These are phyloP conservation scores for Alca torda DNA, from an alignment of 2,797 vertebrate genomes.

Conservation along the genomic window DNA sequence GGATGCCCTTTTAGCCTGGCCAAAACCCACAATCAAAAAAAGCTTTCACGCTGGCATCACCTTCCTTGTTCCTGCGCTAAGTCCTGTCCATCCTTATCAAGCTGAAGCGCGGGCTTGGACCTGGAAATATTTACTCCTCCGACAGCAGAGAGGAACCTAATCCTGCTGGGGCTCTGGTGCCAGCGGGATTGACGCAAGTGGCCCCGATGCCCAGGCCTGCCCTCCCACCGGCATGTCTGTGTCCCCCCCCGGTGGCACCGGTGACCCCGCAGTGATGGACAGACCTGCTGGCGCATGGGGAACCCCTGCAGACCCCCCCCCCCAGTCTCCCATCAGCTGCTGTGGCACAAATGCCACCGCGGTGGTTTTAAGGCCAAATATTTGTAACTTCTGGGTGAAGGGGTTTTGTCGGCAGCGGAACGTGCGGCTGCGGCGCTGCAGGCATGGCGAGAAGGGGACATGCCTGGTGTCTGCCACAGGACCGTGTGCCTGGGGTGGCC, in stretches of 20 bases:
- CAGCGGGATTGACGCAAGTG: neutral
- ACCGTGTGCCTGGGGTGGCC: neutral
- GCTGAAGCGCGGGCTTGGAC: neutral
- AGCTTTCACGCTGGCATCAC: neutral
- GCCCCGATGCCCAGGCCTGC: neutral
- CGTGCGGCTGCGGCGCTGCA: too few relatives aligned
- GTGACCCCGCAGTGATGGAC: accelerated
- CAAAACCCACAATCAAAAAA: neutral
- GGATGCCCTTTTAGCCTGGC: neutral
- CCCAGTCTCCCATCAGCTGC: accelerated
- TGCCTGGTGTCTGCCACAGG: neutral
- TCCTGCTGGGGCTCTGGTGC: neutral
- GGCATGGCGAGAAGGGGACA: accelerated
- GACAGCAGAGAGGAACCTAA: neutral
- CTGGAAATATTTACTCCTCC: neutral
- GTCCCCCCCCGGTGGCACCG: accelerated
- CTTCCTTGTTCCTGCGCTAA: neutral
- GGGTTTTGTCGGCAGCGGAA: neutral
- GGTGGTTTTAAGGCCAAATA: accelerated
- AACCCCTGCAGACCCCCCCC: neutral
- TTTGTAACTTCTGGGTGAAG: accelerated
- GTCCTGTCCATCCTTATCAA: neutral
- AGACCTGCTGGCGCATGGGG: neutral
- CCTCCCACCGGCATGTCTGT: accelerated
- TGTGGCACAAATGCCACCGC: accelerated